phyloP scores from a whole-genome alignment of 2,888 invertebrate genomes.

The Apamea sordens region DNA sequence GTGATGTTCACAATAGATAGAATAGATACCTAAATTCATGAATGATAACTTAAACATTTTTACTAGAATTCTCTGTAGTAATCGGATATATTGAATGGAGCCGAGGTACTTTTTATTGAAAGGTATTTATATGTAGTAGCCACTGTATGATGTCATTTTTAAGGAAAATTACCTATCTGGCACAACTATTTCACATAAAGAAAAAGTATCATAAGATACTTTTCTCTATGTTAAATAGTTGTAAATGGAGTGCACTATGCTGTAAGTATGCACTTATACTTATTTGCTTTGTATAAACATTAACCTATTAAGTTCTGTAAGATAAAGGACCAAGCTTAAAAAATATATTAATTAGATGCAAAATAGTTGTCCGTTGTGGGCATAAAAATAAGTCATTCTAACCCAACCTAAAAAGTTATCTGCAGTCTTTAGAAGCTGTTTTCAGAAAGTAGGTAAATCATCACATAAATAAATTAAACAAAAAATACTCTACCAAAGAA shows the following conservation, averaged over 20 bases:
- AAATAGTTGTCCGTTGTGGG: neutral
- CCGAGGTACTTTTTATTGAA: constrained; percentile 9
- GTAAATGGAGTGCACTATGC: no score
- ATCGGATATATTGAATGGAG: constrained; percentile 22
- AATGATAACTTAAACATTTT: neutral
- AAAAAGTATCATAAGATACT: neutral
- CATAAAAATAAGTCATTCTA: neutral
- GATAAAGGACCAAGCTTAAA: neutral
- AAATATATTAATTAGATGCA: neutral
- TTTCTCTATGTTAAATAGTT: neutral
- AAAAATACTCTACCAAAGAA: neutral
- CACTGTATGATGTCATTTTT: neutral
- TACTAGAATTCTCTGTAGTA: constrained; percentile 4
- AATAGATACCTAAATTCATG: neutral
- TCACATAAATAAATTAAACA: neutral
- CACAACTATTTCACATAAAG: no score
- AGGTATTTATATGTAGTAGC: neutral
- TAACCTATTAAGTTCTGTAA: neutral
- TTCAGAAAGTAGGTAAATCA: neutral
- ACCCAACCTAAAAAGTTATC: neutral
- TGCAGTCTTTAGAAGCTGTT: no score
- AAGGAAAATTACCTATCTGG: constrained; percentile 11
- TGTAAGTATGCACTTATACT: neutral
- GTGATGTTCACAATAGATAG: neutral
- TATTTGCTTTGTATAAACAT: neutral